Conservation (phyloP, 2,113 vertebrate species). For the Alligator sinensis region DNA sequence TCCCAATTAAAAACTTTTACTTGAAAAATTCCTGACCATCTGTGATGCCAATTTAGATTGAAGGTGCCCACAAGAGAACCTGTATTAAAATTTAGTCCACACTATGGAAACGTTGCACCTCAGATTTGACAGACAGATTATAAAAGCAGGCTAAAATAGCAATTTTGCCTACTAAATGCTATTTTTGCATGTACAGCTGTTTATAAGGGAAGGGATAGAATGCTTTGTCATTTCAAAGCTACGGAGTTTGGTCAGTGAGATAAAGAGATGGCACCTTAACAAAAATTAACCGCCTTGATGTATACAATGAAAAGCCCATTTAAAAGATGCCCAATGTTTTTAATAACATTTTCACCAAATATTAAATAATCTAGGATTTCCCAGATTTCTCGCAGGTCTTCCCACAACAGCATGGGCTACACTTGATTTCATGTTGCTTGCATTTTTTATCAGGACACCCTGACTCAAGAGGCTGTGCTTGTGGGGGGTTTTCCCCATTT, state of each 20-base stretch:
- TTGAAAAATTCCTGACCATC: no score
- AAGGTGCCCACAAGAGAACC: not conserved
- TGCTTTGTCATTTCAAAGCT: no score
- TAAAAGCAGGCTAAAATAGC: not conserved
- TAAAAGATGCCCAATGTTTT: not conserved
- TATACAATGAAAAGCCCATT: not conserved
- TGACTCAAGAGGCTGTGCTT: no score
- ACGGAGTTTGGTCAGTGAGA: not conserved
- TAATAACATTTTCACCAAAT: not conserved
- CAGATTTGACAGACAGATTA: not conserved
- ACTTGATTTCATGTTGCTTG: not conserved
- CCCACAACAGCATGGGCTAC: not conserved
- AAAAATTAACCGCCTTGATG: not conserved
- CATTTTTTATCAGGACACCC: not conserved
- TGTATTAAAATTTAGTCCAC: not conserved
- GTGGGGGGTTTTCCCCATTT: no score
- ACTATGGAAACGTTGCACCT: not conserved
- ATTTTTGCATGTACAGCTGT: not conserved
- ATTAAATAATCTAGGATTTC: not conserved
- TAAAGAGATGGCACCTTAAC: not conserved
- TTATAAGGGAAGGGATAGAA: not conserved
- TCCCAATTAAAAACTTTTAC: no score
- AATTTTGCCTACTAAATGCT: not conserved
- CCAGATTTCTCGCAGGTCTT: not conserved
- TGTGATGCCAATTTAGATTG: no score